A percentile compares a stretch with the other conserved stretches of the same genome.
Conservation (phyloP, 2,797 vertebrate species). For the Girardinus metallicus region DNA sequence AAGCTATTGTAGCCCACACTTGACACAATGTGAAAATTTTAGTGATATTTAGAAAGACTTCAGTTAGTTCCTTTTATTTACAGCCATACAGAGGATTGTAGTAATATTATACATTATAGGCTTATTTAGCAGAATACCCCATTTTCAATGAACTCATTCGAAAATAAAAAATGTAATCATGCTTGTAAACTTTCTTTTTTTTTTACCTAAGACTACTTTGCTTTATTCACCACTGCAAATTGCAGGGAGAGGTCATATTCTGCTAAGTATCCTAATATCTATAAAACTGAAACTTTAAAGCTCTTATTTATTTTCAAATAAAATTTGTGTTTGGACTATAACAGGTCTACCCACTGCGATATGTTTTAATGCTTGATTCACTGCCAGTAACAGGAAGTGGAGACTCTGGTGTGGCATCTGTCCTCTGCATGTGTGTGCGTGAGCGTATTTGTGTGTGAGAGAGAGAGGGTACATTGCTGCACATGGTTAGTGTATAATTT, state of each 20-base stretch:
- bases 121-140: constrained; percentile 28
- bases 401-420: constrained; percentile 71
- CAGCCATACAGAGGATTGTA: constrained; percentile 14
- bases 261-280: constrained; percentile 7
- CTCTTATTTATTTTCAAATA: constrained; percentile 51
- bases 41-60: constrained; percentile 26
- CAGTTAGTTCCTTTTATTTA: constrained; percentile 29
- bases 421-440: constrained; percentile 42
- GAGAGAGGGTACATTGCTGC: constrained; percentile 55
- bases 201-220: constrained; percentile 31
- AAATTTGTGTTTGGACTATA: constrained; percentile 46
- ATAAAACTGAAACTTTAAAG: constrained; percentile 6
- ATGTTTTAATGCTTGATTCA: constrained; percentile 52
- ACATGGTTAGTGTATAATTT: constrained; percentile 77
- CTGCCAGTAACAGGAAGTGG: constrained; percentile 64
- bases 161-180: constrained; percentile 13
- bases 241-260: constrained; percentile 23
- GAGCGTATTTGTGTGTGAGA: background rate
- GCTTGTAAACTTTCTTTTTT: constrained; percentile 12
- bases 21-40: constrained; percentile 20
- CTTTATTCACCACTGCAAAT: constrained; percentile 26
- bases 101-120: constrained; percentile 16
- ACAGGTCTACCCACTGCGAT: constrained; percentile 41
- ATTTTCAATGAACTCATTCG: constrained; percentile 25
- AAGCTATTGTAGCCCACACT: background rate